Evolutionary conservation across 2,797 vertebrate genomes (phyloP).

Genomic region (Peromyscus melanophrys): DNA sequence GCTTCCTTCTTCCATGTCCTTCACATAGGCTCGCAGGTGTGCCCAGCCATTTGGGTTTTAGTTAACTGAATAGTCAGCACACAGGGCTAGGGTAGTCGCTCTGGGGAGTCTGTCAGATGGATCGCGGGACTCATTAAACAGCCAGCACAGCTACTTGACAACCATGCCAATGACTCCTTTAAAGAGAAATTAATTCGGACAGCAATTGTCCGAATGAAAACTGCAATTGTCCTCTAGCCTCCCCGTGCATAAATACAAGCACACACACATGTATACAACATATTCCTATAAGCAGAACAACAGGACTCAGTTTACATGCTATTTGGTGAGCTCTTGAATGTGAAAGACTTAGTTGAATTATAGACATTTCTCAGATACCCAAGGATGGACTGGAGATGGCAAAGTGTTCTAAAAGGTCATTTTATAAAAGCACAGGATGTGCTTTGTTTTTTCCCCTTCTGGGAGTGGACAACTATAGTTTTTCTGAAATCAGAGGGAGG

Average conservation of each 20-base stretch:
- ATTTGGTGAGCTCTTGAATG: background rate
- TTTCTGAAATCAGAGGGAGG: background rate
- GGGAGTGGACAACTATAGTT: background rate
- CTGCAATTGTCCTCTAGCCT: background rate
- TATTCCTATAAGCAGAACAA: background rate
- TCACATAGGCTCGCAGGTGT: background rate
- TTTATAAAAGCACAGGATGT: background rate
- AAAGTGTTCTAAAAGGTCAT: background rate
- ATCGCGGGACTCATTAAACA: rapidly evolving
- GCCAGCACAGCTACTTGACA: background rate
- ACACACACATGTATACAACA: background rate
- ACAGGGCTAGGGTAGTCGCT: background rate
- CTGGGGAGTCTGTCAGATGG: background rate
- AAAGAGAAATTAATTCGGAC: background rate
- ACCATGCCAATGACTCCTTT: background rate
- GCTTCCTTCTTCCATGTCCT: background rate
- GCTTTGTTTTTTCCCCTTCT: background rate
- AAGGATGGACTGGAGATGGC: background rate
- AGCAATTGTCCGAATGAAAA: background rate
- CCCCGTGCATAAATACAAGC: background rate
- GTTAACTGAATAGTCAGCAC: background rate
- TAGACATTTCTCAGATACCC: background rate
- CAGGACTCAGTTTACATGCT: background rate
- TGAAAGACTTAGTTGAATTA: background rate
- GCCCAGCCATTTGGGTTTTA: background rate